Conservation (phyloP, 1,140 invertebrate species). For the Hyphantria cunea region DNA sequence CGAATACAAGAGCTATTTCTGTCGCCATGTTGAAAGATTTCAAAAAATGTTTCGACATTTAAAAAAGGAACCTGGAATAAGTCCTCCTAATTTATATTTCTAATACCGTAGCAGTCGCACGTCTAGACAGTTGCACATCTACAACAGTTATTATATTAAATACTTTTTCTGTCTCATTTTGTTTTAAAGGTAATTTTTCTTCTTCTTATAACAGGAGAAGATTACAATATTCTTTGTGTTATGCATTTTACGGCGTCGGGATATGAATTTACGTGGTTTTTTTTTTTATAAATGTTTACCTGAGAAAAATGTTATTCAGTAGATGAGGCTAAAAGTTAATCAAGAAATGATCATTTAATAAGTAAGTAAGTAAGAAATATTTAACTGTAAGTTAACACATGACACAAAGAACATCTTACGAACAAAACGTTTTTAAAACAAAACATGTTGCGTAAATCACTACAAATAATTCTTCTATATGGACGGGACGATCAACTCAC, state of each 20-base stretch:
- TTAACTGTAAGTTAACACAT: not conserved
- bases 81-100: not conserved
- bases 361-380: not conserved
- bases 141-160: constrained; percentile 7
- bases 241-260: not conserved
- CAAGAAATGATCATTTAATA: not conserved
- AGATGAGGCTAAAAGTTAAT: too few relatives aligned
- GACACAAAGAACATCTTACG: constrained; percentile 30
- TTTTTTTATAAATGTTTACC: too few relatives aligned
- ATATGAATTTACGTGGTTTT: too few relatives aligned
- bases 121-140: constrained; percentile 17
- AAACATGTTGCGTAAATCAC: constrained; percentile 32
- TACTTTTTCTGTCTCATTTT: constrained; percentile 17
- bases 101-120: not conserved
- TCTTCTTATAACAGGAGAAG: constrained; percentile 66
- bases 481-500: constrained; percentile 73
- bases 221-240: constrained; percentile 9
- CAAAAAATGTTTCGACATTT: not conserved
- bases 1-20: not conserved
- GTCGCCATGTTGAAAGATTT: not conserved
- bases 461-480: constrained; percentile 60
- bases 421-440: constrained; percentile 17
- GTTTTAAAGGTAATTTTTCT: constrained; percentile 37
- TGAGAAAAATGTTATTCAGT: too few relatives aligned
- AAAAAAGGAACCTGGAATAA: not conserved